Evolutionary conservation across 2,888 invertebrate genomes (phyloP).

Genomic region (Heliconius aoede): DNA sequence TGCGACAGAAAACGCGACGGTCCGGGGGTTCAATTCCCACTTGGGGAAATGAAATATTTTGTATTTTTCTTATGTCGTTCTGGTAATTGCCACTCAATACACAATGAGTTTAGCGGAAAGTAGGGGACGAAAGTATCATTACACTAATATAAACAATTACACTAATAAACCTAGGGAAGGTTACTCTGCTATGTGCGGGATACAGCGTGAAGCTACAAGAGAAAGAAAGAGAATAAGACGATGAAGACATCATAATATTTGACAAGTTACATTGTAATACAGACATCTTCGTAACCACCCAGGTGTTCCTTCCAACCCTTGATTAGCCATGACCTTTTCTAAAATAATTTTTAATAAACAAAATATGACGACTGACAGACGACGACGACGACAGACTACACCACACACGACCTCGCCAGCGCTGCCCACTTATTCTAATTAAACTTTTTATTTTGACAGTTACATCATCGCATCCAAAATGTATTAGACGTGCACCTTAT

Average conservation of each 20-base stretch:
- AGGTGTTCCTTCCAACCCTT: neutral
- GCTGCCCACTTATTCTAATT: conserved; percentile 19
- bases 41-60: neutral
- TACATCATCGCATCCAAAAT: conserved; percentile 14
- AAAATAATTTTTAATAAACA: neutral
- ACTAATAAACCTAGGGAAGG: too few relatives aligned
- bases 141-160: too few relatives aligned
- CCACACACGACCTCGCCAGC: neutral
- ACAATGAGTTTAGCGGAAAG: too few relatives aligned
- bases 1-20: neutral
- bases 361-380: neutral
- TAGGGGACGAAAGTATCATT: too few relatives aligned
- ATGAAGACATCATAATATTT: too few relatives aligned
- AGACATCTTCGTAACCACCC: too few relatives aligned
- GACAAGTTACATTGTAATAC: too few relatives aligned
- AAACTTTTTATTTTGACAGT: conserved; percentile 31
- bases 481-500: neutral
- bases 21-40: too few relatives aligned
- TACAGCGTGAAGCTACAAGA: too few relatives aligned
- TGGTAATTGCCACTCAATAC: neutral
- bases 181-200: too few relatives aligned
- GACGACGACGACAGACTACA: too few relatives aligned
- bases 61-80: neutral
- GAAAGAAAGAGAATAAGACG: too few relatives aligned
- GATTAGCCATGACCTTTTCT: neutral